Evolutionary conservation across 2,888 invertebrate genomes (phyloP), one percentile per base, ranked within the genome.

Genomic region (Autographa gamma): DNA sequence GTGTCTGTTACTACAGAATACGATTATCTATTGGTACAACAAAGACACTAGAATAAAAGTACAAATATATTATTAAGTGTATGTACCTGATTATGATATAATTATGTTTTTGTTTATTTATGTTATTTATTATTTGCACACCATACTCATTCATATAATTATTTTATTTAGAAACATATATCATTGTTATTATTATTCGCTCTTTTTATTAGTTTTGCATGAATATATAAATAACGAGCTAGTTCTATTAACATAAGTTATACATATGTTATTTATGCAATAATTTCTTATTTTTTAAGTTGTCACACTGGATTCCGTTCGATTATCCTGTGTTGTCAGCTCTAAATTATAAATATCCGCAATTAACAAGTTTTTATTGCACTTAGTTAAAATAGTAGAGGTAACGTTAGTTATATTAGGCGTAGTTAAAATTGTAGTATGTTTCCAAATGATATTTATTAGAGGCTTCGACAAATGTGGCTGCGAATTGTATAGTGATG

Each of bases 91-190:
- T 81, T 86, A 86, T 73, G 61, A 67, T 81, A 73, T 66, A 82
- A 82, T 79, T 82, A 75, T 83, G 72, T 81, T 84, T 80, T 77
- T 83, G 79, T 80, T 68, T 60, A 60, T 68, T 71, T 76, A 69
- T 83, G 82, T 82, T 92, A 90, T 90, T 76, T 93, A 93, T 95
- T 87, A 91, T 94, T 94, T 95, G 94, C 95, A 92, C 93, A 87
- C 85, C 94, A 92, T 90, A 63, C 80, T 87, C 92, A 91, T 91
- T 81, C 91, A 92, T 93, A 72, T 83, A 60, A 76, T 77, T 77
- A 79, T 79, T 76, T 79, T 70, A 79, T 85, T 83, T 83, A 84
- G 76, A 80, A 32, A 79, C 81, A 81, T 82, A 80, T 85, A 85
- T 81, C 84, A 86, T 86, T 86, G 81, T 77, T 87, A 86, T 88